These are phyloP conservation scores for Polydrusus pterygomalis DNA, from an alignment of 2,888 invertebrate species.

Conservation along the genomic window DNA sequence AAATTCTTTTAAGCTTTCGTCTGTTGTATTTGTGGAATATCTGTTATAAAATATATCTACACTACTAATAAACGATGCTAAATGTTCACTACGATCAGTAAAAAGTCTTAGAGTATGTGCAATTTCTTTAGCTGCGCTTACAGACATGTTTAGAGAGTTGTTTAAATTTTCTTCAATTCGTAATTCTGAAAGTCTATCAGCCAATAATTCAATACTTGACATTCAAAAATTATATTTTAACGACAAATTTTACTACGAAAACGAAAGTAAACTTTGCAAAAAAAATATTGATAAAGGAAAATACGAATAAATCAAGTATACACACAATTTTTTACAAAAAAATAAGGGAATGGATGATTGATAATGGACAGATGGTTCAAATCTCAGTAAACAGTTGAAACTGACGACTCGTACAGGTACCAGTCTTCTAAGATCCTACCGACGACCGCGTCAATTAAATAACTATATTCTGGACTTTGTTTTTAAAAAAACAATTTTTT, in stretches of 20 bases:
- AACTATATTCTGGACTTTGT: background rate
- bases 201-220: background rate
- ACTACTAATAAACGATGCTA: constrained; percentile 34
- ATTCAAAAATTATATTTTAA: background rate
- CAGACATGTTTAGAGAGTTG: background rate
- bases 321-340: background rate
- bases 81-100: constrained; percentile 34
- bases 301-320: background rate
- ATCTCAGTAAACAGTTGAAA: constrained; percentile 22
- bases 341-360: background rate
- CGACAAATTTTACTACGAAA: background rate
- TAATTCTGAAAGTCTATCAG: background rate
- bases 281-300: background rate
- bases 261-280: background rate
- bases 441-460: constrained; percentile 32
- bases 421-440: constrained; percentile 28
- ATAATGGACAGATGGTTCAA: constrained; percentile 2
- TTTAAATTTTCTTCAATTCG: background rate
- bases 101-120: constrained; percentile 19
- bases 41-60: constrained; percentile 40
- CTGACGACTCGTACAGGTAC: constrained; percentile 15
- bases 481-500: constrained; percentile 15
- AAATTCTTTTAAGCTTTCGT: constrained; percentile 29
- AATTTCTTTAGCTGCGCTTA: constrained; percentile 40
- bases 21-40: constrained; percentile 3